Base-by-base conservation (phyloP, 2,113 vertebrate species). In the Salvelinus namaycush region DNA sequence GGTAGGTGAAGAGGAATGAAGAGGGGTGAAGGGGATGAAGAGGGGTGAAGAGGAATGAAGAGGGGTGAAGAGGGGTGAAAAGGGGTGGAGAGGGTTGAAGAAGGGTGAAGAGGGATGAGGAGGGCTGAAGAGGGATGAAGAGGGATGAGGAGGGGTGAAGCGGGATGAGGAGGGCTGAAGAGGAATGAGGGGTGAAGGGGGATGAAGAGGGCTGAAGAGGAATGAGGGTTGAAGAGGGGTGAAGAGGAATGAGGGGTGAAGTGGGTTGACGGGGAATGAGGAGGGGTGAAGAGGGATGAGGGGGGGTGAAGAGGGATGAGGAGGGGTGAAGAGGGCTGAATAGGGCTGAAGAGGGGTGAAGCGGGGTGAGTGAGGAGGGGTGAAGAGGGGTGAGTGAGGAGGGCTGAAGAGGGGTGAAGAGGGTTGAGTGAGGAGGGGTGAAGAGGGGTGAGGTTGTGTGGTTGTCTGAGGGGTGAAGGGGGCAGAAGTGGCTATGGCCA, bases 151-250 rank as follows among this genome's bases (percentile, higher is more conserved):
- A 1, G 5, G 31, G 5, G 0, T 31, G 31, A 31, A 6, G 5
- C 6, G 31, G 5, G 31, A 0, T 31, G 31, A 6, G 1, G 1
- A 1, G 31, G 31, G 1, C 0, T 6, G 31, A 31, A 34, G 31
- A 34, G 5, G 5, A 5, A 1, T 34, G 31, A 6, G 5, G 31
- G 5, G 0, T 34, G 31, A 34, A 34, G 5, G 0, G 31, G 31
- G 0, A 0, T 34, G 31, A 34, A 6, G 31, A 34, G 31, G 5
- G 1, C 0, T 31, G 31, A 31, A 31, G 5, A 31, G 31, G 31
- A 0, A 0, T 34, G 31, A 5, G 31, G 31, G 5, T 0, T 34
- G 31, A 34, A 1, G 31, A 34, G 1, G 5, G 5, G 0, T 31
- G 31, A 31, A 6, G 31, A 31, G 27, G 27, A 3, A 3, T 27